Evolutionary conservation across 2,113 vertebrate species (phyloP).

Genomic region (Lophius piscatorius): DNA sequence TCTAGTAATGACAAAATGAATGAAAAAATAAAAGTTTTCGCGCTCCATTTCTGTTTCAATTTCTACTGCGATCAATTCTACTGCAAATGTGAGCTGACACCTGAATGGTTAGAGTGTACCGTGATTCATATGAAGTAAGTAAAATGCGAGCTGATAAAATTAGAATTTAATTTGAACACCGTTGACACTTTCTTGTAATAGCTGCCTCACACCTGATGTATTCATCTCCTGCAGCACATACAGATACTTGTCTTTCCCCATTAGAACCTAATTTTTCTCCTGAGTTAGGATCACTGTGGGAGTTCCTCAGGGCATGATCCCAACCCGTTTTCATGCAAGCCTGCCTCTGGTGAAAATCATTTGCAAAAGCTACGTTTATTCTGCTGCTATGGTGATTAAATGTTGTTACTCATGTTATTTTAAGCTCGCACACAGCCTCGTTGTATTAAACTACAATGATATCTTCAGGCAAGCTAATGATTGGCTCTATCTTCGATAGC

Average conservation of each 20-base stretch:
- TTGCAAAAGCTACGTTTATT: conserved; percentile 21
- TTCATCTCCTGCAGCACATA: conserved; percentile 22
- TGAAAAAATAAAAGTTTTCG: no score
- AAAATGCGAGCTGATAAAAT: no score
- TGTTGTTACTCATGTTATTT: no score
- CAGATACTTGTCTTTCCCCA: conserved; percentile 40
- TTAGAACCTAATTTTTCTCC: conserved; percentile 8
- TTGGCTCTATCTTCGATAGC: no score
- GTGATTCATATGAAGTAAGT: no score
- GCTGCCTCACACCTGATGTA: conserved; percentile 35
- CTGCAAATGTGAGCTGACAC: no score
- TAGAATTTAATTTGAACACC: conserved; percentile 51
- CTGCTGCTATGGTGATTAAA: background rate
- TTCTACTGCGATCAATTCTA: no score
- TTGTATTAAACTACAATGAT: background rate
- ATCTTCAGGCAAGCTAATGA: background rate
- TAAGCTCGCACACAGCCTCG: no score
- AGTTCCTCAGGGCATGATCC: conserved; percentile 16
- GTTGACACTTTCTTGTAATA: conserved; percentile 48
- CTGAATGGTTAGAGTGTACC: no score
- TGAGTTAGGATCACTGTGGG: no score
- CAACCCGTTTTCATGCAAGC: background rate
- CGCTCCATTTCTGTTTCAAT: no score
- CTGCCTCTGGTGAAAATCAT: background rate
- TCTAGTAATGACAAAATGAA: no score